A percentile compares a stretch with the other conserved stretches of the same genome.
Conservation (phyloP, 2,797 vertebrate genomes). For the Catharus ustulatus region DNA sequence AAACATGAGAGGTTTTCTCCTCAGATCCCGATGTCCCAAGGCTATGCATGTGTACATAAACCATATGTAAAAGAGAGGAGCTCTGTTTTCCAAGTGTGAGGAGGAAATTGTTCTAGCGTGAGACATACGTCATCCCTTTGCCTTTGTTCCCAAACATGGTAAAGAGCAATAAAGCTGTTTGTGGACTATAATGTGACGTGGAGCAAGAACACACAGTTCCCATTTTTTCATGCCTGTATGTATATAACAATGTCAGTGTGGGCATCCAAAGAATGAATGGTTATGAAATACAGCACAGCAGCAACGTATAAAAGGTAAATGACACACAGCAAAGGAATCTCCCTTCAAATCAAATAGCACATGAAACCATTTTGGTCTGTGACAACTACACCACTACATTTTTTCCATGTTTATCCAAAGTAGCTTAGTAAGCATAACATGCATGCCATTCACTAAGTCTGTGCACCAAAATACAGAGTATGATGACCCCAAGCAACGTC, state of each 20-base stretch:
- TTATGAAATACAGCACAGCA: constrained; percentile 63
- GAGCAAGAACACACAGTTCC: constrained; percentile 63
- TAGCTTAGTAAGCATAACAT: constrained; percentile 65
- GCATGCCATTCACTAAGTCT: constrained; percentile 61
- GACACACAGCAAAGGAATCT: constrained; percentile 77
- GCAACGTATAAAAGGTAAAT: constrained; percentile 71
- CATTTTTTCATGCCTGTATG: constrained; percentile 28
- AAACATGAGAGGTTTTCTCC: neutral
- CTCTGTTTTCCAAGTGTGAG: constrained; percentile 13
- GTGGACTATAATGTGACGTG: constrained; percentile 39
- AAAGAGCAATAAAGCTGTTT: constrained; percentile 20
- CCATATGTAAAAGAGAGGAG: neutral
- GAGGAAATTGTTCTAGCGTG: constrained; percentile 8
- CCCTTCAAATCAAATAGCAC: constrained; percentile 65
- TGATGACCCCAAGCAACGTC: constrained; percentile 34
- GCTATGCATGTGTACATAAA: neutral
- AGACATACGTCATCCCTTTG: neutral
- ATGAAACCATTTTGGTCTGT: constrained; percentile 71
- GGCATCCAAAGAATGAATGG: constrained; percentile 58
- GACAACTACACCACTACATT: constrained; percentile 65
- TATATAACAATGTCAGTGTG: constrained; percentile 57
- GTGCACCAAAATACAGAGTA: constrained; percentile 58
- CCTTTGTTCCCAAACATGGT: constrained; percentile 71
- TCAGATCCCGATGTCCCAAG: neutral
- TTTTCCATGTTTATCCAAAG: constrained; percentile 77